Base-by-base conservation (phyloP, 1,140 invertebrate species). In the Bactericera cockerelli region DNA sequence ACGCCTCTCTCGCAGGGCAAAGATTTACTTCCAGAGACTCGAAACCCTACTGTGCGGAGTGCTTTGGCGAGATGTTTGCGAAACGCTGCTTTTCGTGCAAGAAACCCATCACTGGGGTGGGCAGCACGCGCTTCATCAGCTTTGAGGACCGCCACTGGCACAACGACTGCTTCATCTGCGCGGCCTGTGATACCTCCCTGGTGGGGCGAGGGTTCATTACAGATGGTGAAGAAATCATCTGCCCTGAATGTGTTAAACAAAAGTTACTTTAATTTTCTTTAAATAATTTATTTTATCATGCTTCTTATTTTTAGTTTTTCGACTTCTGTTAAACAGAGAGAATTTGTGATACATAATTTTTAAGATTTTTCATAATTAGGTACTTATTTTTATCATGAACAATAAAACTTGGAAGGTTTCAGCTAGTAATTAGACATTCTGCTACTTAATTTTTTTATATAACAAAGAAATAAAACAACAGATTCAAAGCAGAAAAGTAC, bases 61-160 rank as follows among this genome's bases (percentile, higher is more conserved):
- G 97, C 77, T 99, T 97, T 71, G 95, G 93, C 28, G 92, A 98
- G 69, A 77, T 98, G 55, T 99, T 99, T 75, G 94, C 96, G 58
- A 99, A 99, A 77, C 82, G 94, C 62, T 99, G 96, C 77, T 93
- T 87, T 63, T 82, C 93, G n/a, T 99, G 97, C 79, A 81, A 82
- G 70, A 94, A 94, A 76, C 93, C 97, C 59, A 99, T 99, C 70
- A 98, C 95, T 65, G 94, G 93, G 96, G 94, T 96, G 73, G 93
- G 93, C 65, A 95, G 96, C 67, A 98, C 95, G 36, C 90, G 95
- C 66, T 99, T 98, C 80, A 98, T 99, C 73, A 96, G 93, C 42
- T 99, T 99, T 76, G 94, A 98, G 73, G 93, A 98, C 75, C 86
- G 95, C 63, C 94, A 99, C 75, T 99, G 97, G 97, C 96, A 99